Base-by-base conservation (phyloP, 2,113 vertebrate species). In the Bothrops jararaca region DNA sequence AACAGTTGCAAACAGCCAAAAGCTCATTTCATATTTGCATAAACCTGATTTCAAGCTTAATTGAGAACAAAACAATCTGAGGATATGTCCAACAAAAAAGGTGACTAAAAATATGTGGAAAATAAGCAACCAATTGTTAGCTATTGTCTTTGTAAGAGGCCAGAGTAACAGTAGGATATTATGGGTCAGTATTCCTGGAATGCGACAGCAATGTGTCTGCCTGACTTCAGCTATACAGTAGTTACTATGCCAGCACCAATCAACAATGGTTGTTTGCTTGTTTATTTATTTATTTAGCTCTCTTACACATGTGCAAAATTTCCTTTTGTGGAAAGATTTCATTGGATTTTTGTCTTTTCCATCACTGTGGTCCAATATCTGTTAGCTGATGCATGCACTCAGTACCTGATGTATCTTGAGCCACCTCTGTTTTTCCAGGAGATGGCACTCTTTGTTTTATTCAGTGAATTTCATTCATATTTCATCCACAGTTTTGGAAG, bases 361-460 rank as follows among this genome's bases (percentile, higher is more conserved):
- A 48, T 57, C 18, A 13, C 4, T 2, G 10, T 34, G 12, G 23
- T 6, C 56, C 34, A 12, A 5, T 57, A 15, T 18, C 18, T 12
- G 5, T 18, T 74, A 29, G 23, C 45, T 29, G 13, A 45, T 60
- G 34, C 57, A n/a, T 58, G 1, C 15, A 18, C 10, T 58, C 18
- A 29, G 34, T 11, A 13, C 22, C 4, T 18, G 3, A 60, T 60
- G 88, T 45, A 74, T n/a, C 20, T 6, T 54, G n/a, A 91, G 94
- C 52, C 94, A 90, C 74, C 34, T 15, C 23, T 0, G 0, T 2
- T 39, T 93, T 88, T 89, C 92, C 94, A 85, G 94, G 0, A 96
- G 95, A 93, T 95, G 94, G 95, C 94, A 94, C 91, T 57, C 91
- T 39, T 5, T 4, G 45, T 91, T 94, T 53, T 85, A 11, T 0